Evolutionary conservation across 2,888 invertebrate genomes (phyloP).

Genomic region (Achlya flavicornis): DNA sequence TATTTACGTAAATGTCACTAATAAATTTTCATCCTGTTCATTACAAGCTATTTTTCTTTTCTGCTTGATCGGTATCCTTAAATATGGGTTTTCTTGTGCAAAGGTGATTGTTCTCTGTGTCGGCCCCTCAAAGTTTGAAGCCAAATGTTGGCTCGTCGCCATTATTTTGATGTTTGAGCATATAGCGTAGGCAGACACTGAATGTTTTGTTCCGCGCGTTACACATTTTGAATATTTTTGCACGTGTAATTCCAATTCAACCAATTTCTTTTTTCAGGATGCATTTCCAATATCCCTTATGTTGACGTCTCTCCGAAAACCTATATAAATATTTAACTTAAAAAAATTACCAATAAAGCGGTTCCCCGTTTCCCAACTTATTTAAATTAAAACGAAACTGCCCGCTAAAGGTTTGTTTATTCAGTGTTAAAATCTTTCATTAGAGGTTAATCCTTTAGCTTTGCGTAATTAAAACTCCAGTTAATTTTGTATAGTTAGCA

Average conservation of each 20-base stretch:
- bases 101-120: constrained; percentile 76
- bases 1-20: constrained; percentile 14
- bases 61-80: constrained; percentile 47
- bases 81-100: constrained; percentile 62
- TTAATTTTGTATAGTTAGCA: constrained; percentile 47
- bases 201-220: constrained; percentile 66
- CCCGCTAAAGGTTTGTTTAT: constrained; percentile 1
- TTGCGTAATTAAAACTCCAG: constrained; percentile 27
- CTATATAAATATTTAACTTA: constrained; percentile 16
- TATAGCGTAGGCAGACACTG: constrained; percentile 62
- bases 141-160: constrained; percentile 72
- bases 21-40: constrained; percentile 34
- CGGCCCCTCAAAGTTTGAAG: constrained; percentile 55
- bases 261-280: neutral
- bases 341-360: constrained; percentile 16
- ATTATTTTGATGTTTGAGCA: constrained; percentile 79
- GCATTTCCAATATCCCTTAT: constrained; percentile 3
- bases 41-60: constrained; percentile 44
- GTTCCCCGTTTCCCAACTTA: constrained; percentile 18
- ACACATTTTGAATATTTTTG: constrained; percentile 34
- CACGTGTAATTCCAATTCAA: neutral
- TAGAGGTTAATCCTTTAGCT: constrained; percentile 35
- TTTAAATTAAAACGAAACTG: constrained; percentile 20
- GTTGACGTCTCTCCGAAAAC: neutral
- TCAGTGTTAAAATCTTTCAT: constrained; percentile 14